phyloP scores from a whole-genome alignment of 2,797 vertebrate species.

The Coregonus suidteri region DNA sequence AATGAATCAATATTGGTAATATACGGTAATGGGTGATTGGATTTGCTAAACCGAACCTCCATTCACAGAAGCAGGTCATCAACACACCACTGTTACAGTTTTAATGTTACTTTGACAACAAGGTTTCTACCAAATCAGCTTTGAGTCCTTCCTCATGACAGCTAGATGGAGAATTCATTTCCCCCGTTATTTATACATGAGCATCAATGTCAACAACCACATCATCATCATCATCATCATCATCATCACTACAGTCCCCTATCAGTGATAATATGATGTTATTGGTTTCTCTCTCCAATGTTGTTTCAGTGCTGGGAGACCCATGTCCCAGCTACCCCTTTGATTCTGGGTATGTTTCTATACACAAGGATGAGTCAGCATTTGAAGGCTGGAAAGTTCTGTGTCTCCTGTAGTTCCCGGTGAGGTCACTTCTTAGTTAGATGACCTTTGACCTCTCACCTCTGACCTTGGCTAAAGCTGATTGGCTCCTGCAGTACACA shows the following conservation, averaged over 20 bases:
- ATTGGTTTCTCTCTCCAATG: background rate
- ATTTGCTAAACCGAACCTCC: conserved; percentile 51
- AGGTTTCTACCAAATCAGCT: conserved; percentile 35
- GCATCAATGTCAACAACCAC: conserved; percentile 1
- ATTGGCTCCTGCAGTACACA: conserved; percentile 15
- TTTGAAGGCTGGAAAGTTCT: background rate
- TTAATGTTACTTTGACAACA: conserved; percentile 48
- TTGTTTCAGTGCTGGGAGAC: background rate
- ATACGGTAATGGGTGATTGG: conserved; percentile 39
- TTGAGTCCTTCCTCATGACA: conserved; percentile 25
- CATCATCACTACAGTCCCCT: background rate
- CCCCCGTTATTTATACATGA: conserved; percentile 29
- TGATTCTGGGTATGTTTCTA: background rate
- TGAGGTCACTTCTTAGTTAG: conserved; percentile 2
- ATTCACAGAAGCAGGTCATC: conserved; percentile 56
- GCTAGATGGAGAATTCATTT: conserved; percentile 27
- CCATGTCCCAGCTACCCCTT: background rate
- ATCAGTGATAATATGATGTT: background rate
- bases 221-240: conserved; percentile 56
- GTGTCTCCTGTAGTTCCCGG: conserved; percentile 14
- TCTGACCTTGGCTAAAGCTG: conserved; percentile 8
- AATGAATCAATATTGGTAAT: conserved; percentile 65
- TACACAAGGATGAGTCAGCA: background rate
- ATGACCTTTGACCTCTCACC: conserved; percentile 16
- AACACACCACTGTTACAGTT: conserved; percentile 47